Conservation (phyloP, 1,140 invertebrate species). For the Pseudobourletiella spinata region DNA sequence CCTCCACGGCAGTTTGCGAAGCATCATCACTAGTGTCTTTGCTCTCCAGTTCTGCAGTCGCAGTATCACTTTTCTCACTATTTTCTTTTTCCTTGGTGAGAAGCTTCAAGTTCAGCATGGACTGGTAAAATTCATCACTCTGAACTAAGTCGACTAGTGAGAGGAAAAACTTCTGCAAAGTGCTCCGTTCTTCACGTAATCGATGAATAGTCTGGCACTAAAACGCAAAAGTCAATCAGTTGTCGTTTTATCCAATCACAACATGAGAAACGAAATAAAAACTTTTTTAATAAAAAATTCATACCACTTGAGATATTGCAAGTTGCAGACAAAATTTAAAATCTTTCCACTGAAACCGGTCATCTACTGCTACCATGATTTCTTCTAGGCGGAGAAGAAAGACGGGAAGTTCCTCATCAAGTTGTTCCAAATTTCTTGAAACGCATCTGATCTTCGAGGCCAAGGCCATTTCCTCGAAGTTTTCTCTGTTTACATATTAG, state of each 20-base stretch:
- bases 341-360: slow-evolving; percentile 56
- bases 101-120: slow-evolving; percentile 48
- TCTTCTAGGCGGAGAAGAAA: slow-evolving; percentile 54
- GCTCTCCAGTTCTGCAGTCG: not conserved
- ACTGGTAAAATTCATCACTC: slow-evolving; percentile 51
- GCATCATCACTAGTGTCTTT: not conserved
- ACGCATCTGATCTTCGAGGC: slow-evolving; percentile 51
- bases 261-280: too few species aligned
- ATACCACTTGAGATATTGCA: slow-evolving; percentile 58
- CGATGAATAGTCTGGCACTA: slow-evolving; percentile 35
- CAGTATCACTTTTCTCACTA: not conserved
- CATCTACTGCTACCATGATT: slow-evolving; percentile 50
- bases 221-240: slow-evolving; percentile 6
- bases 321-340: slow-evolving; percentile 62
- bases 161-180: slow-evolving; percentile 30
- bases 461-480: slow-evolving; percentile 51
- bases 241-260: too few species aligned
- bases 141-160: slow-evolving; percentile 48
- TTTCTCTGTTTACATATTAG: slow-evolving; percentile 42
- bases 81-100: not conserved
- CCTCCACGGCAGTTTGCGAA: not conserved
- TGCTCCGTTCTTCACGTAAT: slow-evolving; percentile 23
- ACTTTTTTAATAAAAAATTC: too few species aligned
- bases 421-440: slow-evolving; percentile 51
- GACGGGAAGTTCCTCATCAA: slow-evolving; percentile 54